Evolutionary conservation across 2,888 invertebrate genomes (phyloP), one percentile per base, ranked within the genome.

Genomic region (Ernsta delagoae): DNA sequence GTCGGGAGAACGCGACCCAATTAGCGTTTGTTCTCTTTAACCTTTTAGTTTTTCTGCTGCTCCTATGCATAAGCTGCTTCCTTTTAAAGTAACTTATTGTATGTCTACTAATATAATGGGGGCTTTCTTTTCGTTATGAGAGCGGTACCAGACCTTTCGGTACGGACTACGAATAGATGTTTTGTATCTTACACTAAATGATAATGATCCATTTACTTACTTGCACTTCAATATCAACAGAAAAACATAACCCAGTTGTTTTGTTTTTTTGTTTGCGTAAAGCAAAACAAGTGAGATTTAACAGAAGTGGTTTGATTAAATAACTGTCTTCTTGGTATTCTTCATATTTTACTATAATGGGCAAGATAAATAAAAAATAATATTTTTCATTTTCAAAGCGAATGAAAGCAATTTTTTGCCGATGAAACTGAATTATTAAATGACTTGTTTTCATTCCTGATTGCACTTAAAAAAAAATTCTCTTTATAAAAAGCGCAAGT

Each of bases 11-110:
- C 45, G 60, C 66, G 60, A 54, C 66, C 54, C 45, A 61, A 67
- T 67, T 67, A 61, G 36, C 54, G 60, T 54, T 65, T 60, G 60
- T 54, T 66, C 66, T 67, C 66, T 60, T 53, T 66, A 53, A 60
- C 59, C 66, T 66, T 59, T 60, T 4, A 43, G 53, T 67, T 67
- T 67, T 67, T 67, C 36, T 43, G 50, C 50, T 16, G 3, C 50
- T 50, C 41, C 53, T 60, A 8, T 62, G 36, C n/a, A n/a, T 34
- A 8, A 62, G 9, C 50, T 53, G 53, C 16, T 53, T 24, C 24
- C 24, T 53, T 53, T 53, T 4, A 16, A 50, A 50, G 9, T n/a
- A 53, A 24, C 9, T 24, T 24, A 53, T 53, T 24, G 24, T 24
- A 24, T 11, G 9, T 53, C 50, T 6, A 4, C 50, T 50, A 16